phyloP scores from a whole-genome alignment of 2,113 vertebrate species.

The Hippoglossus stenolepis region DNA sequence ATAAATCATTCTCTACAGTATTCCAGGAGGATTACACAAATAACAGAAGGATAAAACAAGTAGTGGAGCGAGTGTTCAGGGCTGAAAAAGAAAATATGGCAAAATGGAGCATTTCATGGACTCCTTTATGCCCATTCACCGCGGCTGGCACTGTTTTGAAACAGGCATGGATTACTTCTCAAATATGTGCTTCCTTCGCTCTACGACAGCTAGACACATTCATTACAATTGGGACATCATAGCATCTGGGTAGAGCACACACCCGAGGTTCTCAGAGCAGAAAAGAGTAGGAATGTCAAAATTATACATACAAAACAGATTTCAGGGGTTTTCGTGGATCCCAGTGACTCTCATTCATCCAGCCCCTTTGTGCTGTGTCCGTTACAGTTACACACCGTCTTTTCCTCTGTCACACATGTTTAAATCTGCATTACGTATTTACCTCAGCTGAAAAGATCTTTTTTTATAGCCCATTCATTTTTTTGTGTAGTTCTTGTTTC shows the following conservation, averaged over 20 bases:
- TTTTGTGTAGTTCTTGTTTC: conserved; percentile 9
- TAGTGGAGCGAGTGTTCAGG: conserved; percentile 45
- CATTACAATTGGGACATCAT: conserved; percentile 28
- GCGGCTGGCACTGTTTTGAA: conserved; percentile 51
- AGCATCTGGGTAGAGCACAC: conserved; percentile 33
- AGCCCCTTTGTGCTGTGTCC: conserved; percentile 22
- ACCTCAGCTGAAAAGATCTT: background rate
- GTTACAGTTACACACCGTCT: background rate
- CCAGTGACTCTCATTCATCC: conserved; percentile 12
- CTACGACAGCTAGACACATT: conserved; percentile 50
- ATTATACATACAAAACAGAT: conserved; percentile 7
- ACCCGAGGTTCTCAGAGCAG: conserved; percentile 22
- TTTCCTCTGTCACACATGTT: conserved; percentile 24
- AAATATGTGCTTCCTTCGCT: conserved; percentile 21
- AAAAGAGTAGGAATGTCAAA: background rate
- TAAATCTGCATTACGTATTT: conserved; percentile 38
- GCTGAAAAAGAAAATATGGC: background rate
- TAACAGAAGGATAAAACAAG: conserved; percentile 43
- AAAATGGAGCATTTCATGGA: conserved; percentile 50
- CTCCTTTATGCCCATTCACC: conserved; percentile 41
- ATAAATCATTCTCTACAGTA: conserved; percentile 33
- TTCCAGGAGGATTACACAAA: conserved; percentile 48
- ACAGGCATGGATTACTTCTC: conserved; percentile 42
- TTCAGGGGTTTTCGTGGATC: conserved; percentile 27
- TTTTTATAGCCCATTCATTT: conserved; percentile 15